Conservation (phyloP, 2,888 invertebrate genomes). For the Metalampra italica region DNA sequence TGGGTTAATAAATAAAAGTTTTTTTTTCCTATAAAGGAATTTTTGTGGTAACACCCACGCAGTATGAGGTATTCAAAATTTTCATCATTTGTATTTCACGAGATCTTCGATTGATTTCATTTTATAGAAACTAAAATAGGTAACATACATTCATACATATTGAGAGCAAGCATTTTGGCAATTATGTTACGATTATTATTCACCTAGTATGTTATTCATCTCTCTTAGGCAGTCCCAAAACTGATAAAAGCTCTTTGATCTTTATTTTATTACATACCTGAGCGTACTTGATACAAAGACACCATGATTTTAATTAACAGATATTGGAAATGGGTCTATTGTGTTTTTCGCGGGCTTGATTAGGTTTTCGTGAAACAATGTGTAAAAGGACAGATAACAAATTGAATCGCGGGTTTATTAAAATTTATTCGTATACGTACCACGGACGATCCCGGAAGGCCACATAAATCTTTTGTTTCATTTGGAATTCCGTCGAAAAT, state of each 20-base stretch:
- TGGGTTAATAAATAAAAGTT: too few relatives aligned
- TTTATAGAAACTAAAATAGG: too few relatives aligned
- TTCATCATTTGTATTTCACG: too few relatives aligned
- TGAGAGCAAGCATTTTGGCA: background rate
- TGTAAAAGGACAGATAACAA: conserved; percentile 63
- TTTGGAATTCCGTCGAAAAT: conserved; percentile 9
- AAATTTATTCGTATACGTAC: conserved; percentile 51
- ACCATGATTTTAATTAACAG: conserved; percentile 70
- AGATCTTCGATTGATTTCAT: too few relatives aligned
- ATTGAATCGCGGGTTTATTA: conserved; percentile 56
- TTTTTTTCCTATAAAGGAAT: too few relatives aligned
- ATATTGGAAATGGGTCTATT: conserved; percentile 58
- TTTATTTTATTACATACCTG: conserved; percentile 17
- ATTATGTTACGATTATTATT: too few relatives aligned
- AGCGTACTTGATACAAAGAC: conserved; percentile 39
- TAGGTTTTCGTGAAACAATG: conserved; percentile 66
- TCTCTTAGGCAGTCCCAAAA: too few relatives aligned
- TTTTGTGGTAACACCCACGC: too few relatives aligned
- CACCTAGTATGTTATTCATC: too few relatives aligned
- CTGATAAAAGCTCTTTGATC: background rate
- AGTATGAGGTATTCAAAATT: too few relatives aligned
- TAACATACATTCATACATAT: too few relatives aligned
- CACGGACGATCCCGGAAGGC: conserved; percentile 16
- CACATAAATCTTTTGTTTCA: conserved; percentile 37
- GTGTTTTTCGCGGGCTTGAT: conserved; percentile 62